Evolutionary conservation across 2,797 vertebrate species (phyloP).

Genomic region (Psittacula echo): DNA sequence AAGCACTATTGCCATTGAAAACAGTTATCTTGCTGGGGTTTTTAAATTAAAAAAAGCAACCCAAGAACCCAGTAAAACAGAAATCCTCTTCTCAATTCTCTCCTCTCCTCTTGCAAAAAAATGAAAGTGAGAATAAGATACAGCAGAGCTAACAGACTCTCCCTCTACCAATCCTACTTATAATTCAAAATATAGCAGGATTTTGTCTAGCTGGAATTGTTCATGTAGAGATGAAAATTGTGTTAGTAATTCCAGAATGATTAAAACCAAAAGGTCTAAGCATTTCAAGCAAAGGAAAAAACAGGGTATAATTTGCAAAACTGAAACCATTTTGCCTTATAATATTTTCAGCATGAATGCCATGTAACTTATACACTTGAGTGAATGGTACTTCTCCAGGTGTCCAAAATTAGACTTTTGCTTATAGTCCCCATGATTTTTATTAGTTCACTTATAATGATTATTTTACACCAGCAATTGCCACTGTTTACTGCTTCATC

Average conservation of each 20-base stretch:
- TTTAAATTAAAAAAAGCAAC: neutral
- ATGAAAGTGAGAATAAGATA: neutral
- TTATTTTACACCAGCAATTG: neutral
- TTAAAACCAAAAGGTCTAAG: constrained; percentile 11
- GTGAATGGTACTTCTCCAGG: neutral
- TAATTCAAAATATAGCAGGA: neutral
- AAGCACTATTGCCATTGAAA: neutral
- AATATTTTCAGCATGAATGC: neutral
- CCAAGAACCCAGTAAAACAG: neutral
- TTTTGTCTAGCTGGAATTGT: neutral
- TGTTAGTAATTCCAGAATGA: neutral
- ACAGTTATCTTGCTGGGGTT: neutral
- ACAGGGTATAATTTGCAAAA: neutral
- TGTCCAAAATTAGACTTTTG: neutral
- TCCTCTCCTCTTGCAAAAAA: neutral
- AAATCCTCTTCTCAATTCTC: neutral
- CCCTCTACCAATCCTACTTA: neutral
- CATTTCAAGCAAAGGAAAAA: neutral
- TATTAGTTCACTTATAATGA: neutral
- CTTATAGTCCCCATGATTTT: neutral
- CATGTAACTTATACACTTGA: neutral
- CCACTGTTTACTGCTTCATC: neutral
- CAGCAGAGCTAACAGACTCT: neutral
- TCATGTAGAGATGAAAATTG: neutral
- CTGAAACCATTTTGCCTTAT: neutral